phyloP scores from a whole-genome alignment of 30 jellyfish, hydroid and myxozoan species.

The Turritopsis rubra region DNA sequence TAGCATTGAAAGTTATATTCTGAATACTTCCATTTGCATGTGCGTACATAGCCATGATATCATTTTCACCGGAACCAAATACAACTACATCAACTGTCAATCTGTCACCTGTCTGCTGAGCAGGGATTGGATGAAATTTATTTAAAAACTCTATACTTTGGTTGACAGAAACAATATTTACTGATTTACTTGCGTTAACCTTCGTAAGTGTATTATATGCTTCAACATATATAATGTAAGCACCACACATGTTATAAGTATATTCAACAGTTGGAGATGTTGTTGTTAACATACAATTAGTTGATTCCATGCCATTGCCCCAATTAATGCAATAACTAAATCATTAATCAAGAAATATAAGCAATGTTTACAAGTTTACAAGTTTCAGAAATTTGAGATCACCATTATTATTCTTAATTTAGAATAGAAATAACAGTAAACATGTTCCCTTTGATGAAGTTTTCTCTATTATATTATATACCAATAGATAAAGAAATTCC shows the following conservation, averaged over 20 bases:
- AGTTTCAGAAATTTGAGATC: too few species aligned
- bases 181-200: not conserved
- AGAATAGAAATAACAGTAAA: too few species aligned
- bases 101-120: not conserved
- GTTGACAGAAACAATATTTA: not conserved
- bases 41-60: not conserved
- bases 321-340: slow-evolving; percentile 2
- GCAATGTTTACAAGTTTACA: too few species aligned
- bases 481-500: too few species aligned
- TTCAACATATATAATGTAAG: not conserved
- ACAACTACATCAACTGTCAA: not conserved
- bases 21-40: not conserved
- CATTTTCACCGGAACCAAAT: not conserved
- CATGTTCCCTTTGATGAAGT: too few species aligned
- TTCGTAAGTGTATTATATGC: not conserved
- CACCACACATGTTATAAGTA: not conserved
- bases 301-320: not conserved
- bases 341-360: too few species aligned
- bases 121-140: not conserved
- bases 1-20: not conserved
- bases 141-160: not conserved
- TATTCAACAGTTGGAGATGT: not conserved
- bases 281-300: not conserved
- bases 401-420: too few species aligned
- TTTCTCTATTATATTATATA: too few species aligned